These are phyloP conservation scores for Cebidichthys violaceus DNA, from an alignment of 2,113 vertebrate genomes.

Conservation along the genomic window DNA sequence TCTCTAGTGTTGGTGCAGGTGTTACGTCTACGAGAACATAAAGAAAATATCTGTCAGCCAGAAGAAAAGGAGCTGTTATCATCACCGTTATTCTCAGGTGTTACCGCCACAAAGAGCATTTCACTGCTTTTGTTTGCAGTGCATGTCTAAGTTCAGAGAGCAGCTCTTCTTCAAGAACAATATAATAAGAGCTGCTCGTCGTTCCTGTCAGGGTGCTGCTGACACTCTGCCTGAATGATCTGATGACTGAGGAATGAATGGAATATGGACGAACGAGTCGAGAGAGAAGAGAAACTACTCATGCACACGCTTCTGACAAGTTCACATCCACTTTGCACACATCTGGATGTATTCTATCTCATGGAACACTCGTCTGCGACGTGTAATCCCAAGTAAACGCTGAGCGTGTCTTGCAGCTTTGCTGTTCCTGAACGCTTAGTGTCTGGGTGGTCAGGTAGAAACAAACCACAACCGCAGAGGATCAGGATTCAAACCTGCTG, in stretches of 20 bases:
- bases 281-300: background rate
- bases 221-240: background rate
- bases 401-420: background rate
- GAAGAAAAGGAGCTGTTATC: conserved; percentile 6
- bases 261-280: conserved; percentile 12
- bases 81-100: background rate
- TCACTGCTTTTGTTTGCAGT: conserved; percentile 22
- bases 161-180: background rate
- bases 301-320: too few species aligned
- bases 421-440: too few species aligned
- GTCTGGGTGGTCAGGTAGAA: background rate
- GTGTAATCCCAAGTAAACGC: background rate
- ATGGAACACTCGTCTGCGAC: background rate
- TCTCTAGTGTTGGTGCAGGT: background rate
- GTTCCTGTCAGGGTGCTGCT: conserved; percentile 22
- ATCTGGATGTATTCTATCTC: too few species aligned
- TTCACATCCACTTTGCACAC: too few species aligned
- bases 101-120: background rate
- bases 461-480: background rate
- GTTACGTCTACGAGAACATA: background rate
- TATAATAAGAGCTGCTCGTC: conserved; percentile 4
- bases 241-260: conserved; percentile 27
- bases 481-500: conserved; percentile 1
- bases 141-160: background rate
- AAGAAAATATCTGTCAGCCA: background rate